Evolutionary conservation across 2,888 invertebrate species (phyloP).

Genomic region (Camponotus fellah): DNA sequence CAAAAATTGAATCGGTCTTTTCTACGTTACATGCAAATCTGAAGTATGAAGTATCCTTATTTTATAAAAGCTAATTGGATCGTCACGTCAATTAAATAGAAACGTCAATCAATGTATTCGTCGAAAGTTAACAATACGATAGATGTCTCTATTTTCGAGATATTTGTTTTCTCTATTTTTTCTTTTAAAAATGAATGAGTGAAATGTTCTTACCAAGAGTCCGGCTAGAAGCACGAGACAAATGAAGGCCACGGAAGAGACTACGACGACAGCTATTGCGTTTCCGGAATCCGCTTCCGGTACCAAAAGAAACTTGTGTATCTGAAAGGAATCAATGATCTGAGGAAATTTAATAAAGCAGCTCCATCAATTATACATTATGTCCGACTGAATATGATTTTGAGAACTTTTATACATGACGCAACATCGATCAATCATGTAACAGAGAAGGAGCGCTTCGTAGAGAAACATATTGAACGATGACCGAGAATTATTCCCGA

Average conservation of each 20-base stretch:
- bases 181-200: neutral
- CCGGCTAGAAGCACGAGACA: conserved; percentile 92
- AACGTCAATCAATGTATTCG: neutral
- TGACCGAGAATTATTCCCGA: neutral
- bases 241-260: conserved; percentile 93
- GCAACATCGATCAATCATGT: neutral
- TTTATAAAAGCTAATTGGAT: neutral
- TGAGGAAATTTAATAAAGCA: conserved; percentile 62
- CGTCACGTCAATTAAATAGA: neutral
- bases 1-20: neutral
- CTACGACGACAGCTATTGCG: conserved; percentile 93
- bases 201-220: conserved; percentile 88
- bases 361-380: neutral
- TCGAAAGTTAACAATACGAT: conserved; percentile 17
- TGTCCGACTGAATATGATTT: neutral
- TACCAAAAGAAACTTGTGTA: conserved; percentile 81
- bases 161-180: too few relatives aligned
- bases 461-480: conserved; percentile 4
- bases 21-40: neutral
- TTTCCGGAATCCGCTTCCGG: conserved; percentile 83
- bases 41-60: neutral
- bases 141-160: neutral
- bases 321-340: conserved; percentile 75
- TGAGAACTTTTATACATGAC: neutral
- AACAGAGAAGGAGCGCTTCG: neutral